Percentiles rank a stretch among this genome's conserved stretches.
phyloP scores from a whole-genome alignment of 2,113 vertebrate genomes.

The Petaurus breviceps region DNA sequence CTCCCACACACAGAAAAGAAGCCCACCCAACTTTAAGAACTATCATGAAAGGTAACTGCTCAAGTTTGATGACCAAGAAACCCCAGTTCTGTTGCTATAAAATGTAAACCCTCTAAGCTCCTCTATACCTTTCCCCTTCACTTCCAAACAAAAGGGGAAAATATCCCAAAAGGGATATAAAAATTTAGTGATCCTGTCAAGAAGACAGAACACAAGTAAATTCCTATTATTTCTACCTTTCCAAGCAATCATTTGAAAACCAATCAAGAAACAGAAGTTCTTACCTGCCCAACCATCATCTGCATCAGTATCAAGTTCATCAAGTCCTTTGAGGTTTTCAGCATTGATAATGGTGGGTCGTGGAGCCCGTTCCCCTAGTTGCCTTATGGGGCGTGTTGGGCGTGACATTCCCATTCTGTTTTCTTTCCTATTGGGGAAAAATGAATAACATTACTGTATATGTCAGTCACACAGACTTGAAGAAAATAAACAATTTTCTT shows the following conservation, averaged over 20 bases:
- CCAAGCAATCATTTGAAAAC: accelerated
- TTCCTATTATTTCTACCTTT: background rate
- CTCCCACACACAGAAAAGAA: background rate
- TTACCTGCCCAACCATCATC: conserved; percentile 99
- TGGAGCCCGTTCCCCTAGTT: conserved; percentile 87
- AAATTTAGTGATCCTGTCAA: background rate
- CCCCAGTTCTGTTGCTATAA: background rate
- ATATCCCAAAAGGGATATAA: background rate
- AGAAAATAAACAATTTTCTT: background rate
- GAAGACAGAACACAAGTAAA: background rate
- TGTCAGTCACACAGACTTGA: background rate
- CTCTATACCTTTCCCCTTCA: background rate
- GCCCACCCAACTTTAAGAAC: background rate
- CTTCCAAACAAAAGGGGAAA: background rate
- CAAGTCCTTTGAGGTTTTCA: conserved; percentile 96
- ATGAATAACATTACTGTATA: background rate
- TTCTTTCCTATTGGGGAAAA: conserved; percentile 85
- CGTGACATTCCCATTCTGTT: conserved; percentile 86
- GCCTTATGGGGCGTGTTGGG: conserved; percentile 88
- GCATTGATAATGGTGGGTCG: conserved; percentile 97
- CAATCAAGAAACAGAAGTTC: background rate
- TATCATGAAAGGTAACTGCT: background rate
- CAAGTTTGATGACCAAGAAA: background rate
- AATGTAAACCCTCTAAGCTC: accelerated
- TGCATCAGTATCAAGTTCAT: conserved; percentile 94